Percentiles rank a stretch among this genome's conserved stretches.
Evolutionary conservation across 2,113 vertebrate species (phyloP).

Genomic region (Oenanthe oenanthe): DNA sequence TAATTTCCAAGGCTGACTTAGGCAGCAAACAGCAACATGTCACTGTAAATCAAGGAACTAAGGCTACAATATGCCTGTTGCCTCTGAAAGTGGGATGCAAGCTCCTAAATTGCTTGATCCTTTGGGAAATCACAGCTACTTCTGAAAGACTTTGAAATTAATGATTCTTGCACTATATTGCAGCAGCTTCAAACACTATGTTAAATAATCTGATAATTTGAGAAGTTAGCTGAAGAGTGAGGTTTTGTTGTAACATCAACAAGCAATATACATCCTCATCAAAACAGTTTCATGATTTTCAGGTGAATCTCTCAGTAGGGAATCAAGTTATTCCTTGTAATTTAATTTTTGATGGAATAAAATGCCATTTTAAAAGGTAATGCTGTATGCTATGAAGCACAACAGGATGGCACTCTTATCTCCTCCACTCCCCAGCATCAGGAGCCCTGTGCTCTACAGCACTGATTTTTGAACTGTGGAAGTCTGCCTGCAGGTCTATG

Average conservation of each 20-base stretch:
- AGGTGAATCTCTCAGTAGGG: not conserved
- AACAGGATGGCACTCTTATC: not conserved
- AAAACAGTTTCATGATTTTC: not conserved
- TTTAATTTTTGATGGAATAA: not conserved
- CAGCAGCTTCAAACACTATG: not conserved
- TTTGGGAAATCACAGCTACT: not conserved
- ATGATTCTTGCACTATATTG: not conserved
- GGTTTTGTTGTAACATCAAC: not conserved
- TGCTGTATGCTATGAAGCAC: not conserved
- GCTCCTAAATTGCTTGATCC: not conserved
- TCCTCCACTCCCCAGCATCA: not conserved
- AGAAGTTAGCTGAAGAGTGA: not conserved
- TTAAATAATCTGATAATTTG: not conserved
- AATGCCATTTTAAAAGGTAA: not conserved
- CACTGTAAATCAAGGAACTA: not conserved
- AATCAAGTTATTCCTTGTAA: not conserved
- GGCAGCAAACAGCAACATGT: not conserved
- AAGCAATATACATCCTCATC: not conserved
- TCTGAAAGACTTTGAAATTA: not conserved
- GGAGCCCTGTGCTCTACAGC: not conserved
- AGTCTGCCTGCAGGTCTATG: not conserved
- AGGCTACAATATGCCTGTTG: not conserved
- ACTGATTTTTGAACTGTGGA: not conserved
- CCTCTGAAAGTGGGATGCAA: not conserved
- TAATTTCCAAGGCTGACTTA: not conserved